phyloP scores from a whole-genome alignment of 2,797 vertebrate species.

The Lithobates pipiens region DNA sequence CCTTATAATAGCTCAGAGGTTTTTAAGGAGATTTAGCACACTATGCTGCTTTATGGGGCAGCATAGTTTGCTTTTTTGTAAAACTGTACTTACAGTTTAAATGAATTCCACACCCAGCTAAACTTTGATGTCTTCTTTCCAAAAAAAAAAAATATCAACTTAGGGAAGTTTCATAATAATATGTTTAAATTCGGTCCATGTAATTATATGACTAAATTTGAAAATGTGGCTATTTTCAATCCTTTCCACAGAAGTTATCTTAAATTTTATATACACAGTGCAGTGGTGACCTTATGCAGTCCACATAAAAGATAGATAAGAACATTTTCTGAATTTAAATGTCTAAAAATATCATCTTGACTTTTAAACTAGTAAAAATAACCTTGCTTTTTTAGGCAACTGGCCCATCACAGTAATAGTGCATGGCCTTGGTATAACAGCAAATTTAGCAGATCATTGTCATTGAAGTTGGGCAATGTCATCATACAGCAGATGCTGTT shows the following conservation, averaged over 20 bases:
- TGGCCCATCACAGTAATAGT: too few species aligned
- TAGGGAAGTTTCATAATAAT: not conserved
- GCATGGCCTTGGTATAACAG: too few species aligned
- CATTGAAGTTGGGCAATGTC: too few species aligned
- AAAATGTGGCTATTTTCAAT: not conserved
- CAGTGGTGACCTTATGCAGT: not conserved
- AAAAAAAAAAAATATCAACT: not conserved
- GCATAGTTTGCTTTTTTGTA: too few species aligned
- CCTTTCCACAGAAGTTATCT: not conserved
- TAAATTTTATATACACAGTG: not conserved
- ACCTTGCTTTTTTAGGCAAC: too few species aligned
- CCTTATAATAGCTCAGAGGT: too few species aligned
- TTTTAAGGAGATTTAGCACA: too few species aligned
- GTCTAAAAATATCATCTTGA: not conserved
- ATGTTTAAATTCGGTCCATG: not conserved
- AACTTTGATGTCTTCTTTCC: not conserved
- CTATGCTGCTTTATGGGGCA: too few species aligned
- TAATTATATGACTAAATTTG: constrained; percentile 10
- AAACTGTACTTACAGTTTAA: not conserved
- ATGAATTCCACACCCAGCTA: not conserved
- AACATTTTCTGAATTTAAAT: not conserved
- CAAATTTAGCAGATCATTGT: too few species aligned
- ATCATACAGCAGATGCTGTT: too few species aligned
- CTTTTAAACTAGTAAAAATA: too few species aligned
- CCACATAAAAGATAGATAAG: not conserved